Evolutionary conservation across 2,888 invertebrate species (phyloP).

Genomic region (Drosophila mettleri): DNA sequence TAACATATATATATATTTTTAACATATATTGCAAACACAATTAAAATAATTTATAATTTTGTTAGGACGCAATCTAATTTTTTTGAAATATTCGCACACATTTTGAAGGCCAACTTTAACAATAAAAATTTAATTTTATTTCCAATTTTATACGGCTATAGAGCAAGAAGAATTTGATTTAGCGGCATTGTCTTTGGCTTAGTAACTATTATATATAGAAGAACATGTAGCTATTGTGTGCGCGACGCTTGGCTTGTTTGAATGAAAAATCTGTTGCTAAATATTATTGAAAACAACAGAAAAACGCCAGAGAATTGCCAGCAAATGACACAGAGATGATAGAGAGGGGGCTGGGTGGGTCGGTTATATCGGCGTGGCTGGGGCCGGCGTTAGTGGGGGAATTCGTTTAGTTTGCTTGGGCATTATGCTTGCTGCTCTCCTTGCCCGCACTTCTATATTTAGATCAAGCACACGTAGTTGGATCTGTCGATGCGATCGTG

Average conservation of each 20-base stretch:
- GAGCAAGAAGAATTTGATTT: conserved; percentile 2
- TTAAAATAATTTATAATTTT: not conserved
- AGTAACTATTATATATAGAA: conserved; percentile 11
- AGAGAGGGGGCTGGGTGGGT: not conserved
- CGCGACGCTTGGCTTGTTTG: conserved; percentile 34
- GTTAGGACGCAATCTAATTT: not conserved
- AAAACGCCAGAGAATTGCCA: conserved; percentile 45
- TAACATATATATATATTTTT: too few relatives aligned
- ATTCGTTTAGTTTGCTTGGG: conserved; percentile 55
- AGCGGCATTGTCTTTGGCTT: conserved; percentile 25
- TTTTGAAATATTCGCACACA: not conserved
- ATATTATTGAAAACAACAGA: conserved; percentile 69
- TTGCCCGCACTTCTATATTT: conserved; percentile 62
- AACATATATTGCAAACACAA: too few relatives aligned
- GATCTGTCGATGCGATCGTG: conserved; percentile 65
- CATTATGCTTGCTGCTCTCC: conserved; percentile 56
- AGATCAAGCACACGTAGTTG: conserved; percentile 78
- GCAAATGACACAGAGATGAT: conserved; percentile 1
- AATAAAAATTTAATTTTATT: not conserved
- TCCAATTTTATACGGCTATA: conserved; percentile 1
- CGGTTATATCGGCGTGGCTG: not conserved
- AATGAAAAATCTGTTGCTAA: conserved; percentile 62
- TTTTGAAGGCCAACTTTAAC: not conserved
- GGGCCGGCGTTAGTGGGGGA: conserved; percentile 8
- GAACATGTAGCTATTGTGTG: conserved; percentile 32